These are phyloP conservation scores for Tyria jacobaeae DNA, from an alignment of 2,888 invertebrate species.

Conservation along the genomic window DNA sequence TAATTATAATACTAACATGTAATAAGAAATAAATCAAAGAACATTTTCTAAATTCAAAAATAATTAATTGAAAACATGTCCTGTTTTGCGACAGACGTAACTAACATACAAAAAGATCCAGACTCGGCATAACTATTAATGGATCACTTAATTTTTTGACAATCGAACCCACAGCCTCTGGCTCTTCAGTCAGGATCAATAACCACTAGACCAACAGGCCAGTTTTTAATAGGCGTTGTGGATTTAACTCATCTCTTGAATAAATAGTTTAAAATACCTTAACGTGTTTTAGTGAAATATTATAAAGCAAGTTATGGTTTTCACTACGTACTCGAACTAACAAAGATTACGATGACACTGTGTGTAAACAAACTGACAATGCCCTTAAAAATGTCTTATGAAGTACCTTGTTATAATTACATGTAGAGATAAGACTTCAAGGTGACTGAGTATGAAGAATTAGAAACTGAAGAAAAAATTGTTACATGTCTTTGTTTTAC, in stretches of 20 bases:
- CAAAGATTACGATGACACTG: conserved; percentile 51
- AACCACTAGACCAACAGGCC: no score
- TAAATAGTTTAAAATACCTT: neutral
- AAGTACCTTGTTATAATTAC: conserved; percentile 38
- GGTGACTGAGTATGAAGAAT: conserved; percentile 50
- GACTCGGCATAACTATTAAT: no score
- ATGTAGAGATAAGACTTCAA: conserved; percentile 59
- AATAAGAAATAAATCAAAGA: neutral
- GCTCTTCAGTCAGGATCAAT: no score
- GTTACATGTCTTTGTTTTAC: no score
- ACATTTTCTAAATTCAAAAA: no score
- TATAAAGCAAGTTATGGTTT: conserved; percentile 29
- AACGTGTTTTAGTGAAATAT: conserved; percentile 10
- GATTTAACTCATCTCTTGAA: neutral
- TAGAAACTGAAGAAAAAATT: conserved; percentile 1
- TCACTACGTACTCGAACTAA: conserved; percentile 46
- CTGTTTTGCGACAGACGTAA: no score
- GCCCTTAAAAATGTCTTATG: conserved; percentile 51
- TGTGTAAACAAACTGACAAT: conserved; percentile 50
- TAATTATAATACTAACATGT: neutral
- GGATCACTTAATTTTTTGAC: no score
- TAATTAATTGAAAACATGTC: no score
- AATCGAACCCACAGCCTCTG: no score
- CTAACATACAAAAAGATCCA: no score
- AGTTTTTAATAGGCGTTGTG: neutral